phyloP scores from a whole-genome alignment of 2,888 invertebrate genomes.

The Coenonympha arcania region DNA sequence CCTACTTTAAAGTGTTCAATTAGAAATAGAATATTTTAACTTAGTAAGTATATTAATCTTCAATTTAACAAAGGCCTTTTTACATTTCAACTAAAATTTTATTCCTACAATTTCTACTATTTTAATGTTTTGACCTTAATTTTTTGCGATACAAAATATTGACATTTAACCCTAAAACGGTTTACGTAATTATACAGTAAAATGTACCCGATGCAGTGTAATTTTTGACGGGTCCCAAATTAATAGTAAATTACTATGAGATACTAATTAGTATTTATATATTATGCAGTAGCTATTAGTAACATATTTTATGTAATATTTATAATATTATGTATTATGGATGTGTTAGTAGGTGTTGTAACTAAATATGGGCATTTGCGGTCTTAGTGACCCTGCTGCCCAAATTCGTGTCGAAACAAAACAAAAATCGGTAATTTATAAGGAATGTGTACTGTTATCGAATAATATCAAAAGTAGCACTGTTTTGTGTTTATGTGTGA shows the following conservation, averaged over 20 bases:
- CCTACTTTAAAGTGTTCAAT: too few relatives aligned
- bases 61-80: too few relatives aligned
- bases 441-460: not conserved
- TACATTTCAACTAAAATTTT: too few relatives aligned
- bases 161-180: not conserved
- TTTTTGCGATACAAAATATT: not conserved
- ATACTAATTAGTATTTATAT: not conserved
- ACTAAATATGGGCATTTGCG: conserved; percentile 13
- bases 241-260: not conserved
- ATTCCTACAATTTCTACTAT: not conserved
- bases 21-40: too few relatives aligned
- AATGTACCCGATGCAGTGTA: not conserved
- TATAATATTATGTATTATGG: conserved; percentile 13
- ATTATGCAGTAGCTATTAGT: conserved; percentile 11
- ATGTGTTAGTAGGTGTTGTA: conserved; percentile 20
- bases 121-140: conserved; percentile 1
- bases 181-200: not conserved
- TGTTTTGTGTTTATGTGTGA: not conserved
- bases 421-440: not conserved
- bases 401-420: not conserved
- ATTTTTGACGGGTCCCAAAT: not conserved
- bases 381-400: conserved; percentile 6
- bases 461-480: not conserved
- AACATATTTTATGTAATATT: conserved; percentile 8
- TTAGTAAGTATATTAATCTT: too few relatives aligned